Conservation (phyloP, 1,140 invertebrate genomes). For the Diploscapter pachys region DNA sequence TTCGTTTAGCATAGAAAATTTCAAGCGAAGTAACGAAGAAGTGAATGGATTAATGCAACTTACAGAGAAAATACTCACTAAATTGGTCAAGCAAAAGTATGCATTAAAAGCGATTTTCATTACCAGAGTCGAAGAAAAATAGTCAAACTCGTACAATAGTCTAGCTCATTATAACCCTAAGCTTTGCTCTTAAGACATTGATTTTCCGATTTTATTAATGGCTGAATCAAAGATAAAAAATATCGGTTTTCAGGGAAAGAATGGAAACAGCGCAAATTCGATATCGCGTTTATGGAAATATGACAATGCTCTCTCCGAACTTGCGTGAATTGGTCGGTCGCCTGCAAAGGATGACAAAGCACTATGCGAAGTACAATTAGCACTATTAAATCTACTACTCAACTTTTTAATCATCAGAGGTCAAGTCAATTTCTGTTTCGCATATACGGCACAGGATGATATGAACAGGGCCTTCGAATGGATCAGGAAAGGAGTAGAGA, state of each 20-base stretch:
- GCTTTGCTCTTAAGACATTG: no score
- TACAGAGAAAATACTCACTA: constrained; percentile 79
- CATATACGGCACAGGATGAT: constrained; percentile 65
- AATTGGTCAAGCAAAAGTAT: constrained; percentile 65
- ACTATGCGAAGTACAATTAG: constrained; percentile 22
- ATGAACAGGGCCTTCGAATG: constrained; percentile 63
- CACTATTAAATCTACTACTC: neutral
- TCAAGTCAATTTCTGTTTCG: constrained; percentile 65
- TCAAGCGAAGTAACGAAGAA: constrained; percentile 86
- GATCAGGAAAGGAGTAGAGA: constrained; percentile 52
- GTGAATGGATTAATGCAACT: constrained; percentile 83
- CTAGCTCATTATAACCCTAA: no score
- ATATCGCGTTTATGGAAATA: constrained; percentile 82
- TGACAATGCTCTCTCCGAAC: constrained; percentile 75
- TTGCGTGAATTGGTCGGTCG: constrained; percentile 74
- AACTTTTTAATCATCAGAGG: constrained; percentile 54
- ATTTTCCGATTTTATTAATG: no score
- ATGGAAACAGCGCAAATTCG: constrained; percentile 80
- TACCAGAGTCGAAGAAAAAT: constrained; percentile 30
- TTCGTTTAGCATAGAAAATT: constrained; percentile 99
- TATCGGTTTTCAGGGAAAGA: constrained; percentile 68
- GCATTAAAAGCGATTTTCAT: constrained; percentile 28
- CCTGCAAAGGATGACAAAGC: constrained; percentile 67
- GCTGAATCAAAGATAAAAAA: no score
- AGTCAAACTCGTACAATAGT: no score